These are phyloP conservation scores for Isoperla grammatica DNA, from an alignment of 2,888 invertebrate species.

Conservation along the genomic window DNA sequence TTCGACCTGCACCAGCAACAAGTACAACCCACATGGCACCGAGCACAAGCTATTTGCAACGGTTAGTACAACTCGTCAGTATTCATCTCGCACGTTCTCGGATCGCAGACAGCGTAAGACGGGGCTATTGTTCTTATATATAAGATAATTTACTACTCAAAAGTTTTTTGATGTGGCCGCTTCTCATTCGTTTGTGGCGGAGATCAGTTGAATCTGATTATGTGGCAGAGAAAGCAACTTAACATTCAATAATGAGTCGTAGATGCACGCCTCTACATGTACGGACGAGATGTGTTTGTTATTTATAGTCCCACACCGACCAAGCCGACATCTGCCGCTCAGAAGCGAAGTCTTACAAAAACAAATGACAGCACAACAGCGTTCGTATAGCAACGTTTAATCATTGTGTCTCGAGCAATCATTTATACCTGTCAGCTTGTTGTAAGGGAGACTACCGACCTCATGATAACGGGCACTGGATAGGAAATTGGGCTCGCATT, in stretches of 20 bases:
- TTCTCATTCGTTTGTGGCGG: background rate
- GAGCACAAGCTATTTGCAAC: background rate
- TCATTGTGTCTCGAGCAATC: constrained; percentile 29
- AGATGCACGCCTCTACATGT: constrained; percentile 7
- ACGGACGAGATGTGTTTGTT: constrained; percentile 20
- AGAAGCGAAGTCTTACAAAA: constrained; percentile 30
- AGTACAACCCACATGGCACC: too few relatives aligned
- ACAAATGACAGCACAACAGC: constrained; percentile 31
- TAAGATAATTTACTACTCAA: constrained; percentile 12
- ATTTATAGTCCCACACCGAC: constrained; percentile 27
- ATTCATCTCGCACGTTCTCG: constrained; percentile 5
- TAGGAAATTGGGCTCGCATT: constrained; percentile 16
- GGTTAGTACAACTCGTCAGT: background rate
- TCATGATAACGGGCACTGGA: background rate
- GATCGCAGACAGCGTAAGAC: constrained; percentile 2
- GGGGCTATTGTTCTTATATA: constrained; percentile 1
- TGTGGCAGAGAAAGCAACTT: constrained; percentile 12
- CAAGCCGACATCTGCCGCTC: constrained; percentile 29
- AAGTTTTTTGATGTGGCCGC: constrained; percentile 9
- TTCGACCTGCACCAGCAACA: too few relatives aligned
- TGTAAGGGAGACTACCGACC: constrained; percentile 9
- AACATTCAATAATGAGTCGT: constrained; percentile 25
- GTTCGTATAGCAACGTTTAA: constrained; percentile 29
- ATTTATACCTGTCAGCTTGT: constrained; percentile 29
- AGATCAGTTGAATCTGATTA: constrained; percentile 18